Evolutionary conservation across 2,113 vertebrate genomes (phyloP).

Genomic region (Equus quagga): DNA sequence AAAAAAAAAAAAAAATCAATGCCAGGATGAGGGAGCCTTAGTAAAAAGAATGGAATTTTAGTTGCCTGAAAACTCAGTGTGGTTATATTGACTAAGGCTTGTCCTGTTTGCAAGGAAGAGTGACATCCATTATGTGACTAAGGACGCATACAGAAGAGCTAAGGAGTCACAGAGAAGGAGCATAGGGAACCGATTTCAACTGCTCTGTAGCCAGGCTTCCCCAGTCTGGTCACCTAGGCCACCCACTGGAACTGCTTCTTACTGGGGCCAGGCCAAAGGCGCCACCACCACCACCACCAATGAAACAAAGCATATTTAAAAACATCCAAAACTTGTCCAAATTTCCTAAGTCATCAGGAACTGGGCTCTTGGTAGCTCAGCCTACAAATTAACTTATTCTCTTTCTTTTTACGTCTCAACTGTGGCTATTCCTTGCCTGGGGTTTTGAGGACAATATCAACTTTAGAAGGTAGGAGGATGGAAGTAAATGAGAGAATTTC

Average conservation of each 20-base stretch:
- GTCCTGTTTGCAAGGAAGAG: background rate
- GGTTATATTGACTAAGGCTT: background rate
- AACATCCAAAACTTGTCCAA: background rate
- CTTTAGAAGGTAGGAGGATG: background rate
- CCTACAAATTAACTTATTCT: background rate
- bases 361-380: background rate
- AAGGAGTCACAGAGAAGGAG: background rate
- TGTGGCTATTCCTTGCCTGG: background rate
- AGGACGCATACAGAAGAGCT: background rate
- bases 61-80: background rate
- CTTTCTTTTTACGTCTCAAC: background rate
- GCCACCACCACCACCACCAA: background rate
- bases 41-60: constrained; percentile 24
- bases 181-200: background rate
- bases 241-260: background rate
- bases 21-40: background rate
- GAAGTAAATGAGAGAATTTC: background rate
- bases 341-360: background rate
- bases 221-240: background rate
- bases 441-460: background rate
- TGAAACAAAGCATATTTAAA: background rate
- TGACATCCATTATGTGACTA: background rate
- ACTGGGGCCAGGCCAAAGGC: background rate
- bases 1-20: background rate
- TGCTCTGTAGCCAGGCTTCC: background rate